Evolutionary conservation across 2,888 invertebrate species (phyloP), one percentile per base, ranked within the genome.

Genomic region (Diarsia mendica): DNA sequence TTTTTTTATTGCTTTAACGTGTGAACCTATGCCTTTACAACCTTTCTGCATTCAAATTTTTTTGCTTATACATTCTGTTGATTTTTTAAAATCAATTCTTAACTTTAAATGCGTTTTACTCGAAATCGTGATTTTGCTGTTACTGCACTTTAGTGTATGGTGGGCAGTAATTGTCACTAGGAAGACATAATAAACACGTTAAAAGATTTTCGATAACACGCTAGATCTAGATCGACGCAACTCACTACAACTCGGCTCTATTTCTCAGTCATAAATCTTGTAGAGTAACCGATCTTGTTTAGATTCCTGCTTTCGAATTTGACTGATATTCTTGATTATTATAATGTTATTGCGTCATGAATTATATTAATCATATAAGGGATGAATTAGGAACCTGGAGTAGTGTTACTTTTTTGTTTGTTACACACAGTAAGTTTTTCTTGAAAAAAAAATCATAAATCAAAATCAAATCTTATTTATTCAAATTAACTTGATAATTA

Each of bases 101-200:
- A n/a, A n/a, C n/a, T n/a, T n/a, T n/a, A n/a, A n/a, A n/a, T n/a
- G n/a, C n/a, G n/a, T n/a, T n/a, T n/a, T n/a, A n/a, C n/a, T n/a
- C n/a, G n/a, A n/a, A n/a, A n/a, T n/a, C n/a, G n/a, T n/a, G n/a
- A n/a, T n/a, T n/a, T n/a, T n/a, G n/a, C n/a, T n/a, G n/a, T n/a
- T n/a, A n/a, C n/a, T n/a, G n/a, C n/a, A n/a, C n/a, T n/a, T n/a
- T n/a, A n/a, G n/a, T n/a, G n/a, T n/a, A n/a, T n/a, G n/a, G n/a
- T n/a, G n/a, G n/a, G n/a, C n/a, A n/a, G n/a, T n/a, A n/a, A 72
- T 75, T 73, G 80, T 85, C 77, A 83, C 82, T 71, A 63, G 67
- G 67, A 85, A 77, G 85, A 85, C 82, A 83, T 83, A 55, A 23
- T 55, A 81, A 85, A 83, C 61, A 85, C 70, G 81, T 72, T 82